phyloP scores from a whole-genome alignment of 2,797 vertebrate species.

The Petrocephalus schoutedeni region DNA sequence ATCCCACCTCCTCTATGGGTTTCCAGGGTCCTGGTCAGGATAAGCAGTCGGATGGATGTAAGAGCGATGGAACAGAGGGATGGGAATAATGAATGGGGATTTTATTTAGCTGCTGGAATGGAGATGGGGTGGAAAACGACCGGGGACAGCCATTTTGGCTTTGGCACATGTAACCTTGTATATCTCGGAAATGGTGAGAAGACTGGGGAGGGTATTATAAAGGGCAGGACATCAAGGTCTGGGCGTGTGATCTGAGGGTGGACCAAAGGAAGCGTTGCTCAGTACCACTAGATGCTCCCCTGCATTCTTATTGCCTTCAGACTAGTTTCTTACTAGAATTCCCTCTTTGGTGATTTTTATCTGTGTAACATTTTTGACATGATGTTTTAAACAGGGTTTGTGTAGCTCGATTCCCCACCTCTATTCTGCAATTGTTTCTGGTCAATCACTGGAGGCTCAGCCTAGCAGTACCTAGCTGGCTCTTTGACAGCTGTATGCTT shows the following conservation, averaged over 20 bases:
- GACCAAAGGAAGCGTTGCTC: neutral
- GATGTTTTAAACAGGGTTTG: neutral
- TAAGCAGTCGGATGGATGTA: neutral
- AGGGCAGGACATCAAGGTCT: neutral
- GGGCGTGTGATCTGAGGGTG: neutral
- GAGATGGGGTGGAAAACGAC: neutral
- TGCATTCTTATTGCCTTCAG: neutral
- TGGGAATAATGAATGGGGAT: neutral
- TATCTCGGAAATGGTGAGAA: neutral
- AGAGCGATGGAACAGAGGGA: neutral
- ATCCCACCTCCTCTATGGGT: neutral
- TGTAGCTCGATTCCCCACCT: neutral
- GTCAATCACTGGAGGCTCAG: neutral
- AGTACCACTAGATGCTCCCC: neutral
- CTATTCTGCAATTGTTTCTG: neutral
- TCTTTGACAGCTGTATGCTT: constrained; percentile 4
- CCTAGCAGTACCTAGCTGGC: neutral
- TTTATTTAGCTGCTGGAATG: neutral
- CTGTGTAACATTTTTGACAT: neutral
- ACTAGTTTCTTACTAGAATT: neutral
- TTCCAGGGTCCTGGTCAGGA: neutral
- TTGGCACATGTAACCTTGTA: neutral
- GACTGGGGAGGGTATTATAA: neutral
- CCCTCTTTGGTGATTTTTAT: neutral
- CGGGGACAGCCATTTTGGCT: neutral